Evolutionary conservation across 2,888 invertebrate genomes (phyloP).

Genomic region (Folsomia manolachei): DNA sequence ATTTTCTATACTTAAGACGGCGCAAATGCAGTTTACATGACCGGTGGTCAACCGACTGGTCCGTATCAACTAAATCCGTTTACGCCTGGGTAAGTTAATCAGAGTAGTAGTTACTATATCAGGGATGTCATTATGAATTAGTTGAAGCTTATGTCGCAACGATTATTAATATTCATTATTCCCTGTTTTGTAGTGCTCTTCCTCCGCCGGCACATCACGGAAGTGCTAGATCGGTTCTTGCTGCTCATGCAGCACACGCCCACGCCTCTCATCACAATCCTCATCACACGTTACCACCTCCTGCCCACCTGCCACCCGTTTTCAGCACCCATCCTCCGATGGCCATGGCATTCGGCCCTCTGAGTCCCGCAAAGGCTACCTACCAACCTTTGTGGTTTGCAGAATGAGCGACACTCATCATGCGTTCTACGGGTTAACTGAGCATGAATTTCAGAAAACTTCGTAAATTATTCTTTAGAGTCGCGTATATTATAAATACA

Average conservation of each 20-base stretch:
- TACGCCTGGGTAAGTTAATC: conserved; percentile 52
- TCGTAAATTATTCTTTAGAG: background rate
- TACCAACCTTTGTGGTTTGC: conserved; percentile 73
- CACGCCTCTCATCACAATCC: conserved; percentile 63
- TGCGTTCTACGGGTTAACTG: background rate
- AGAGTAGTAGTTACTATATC: background rate
- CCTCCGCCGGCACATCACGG: conserved; percentile 83
- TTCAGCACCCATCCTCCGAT: conserved; percentile 67
- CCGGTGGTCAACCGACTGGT: conserved; percentile 39
- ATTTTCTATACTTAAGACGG: conserved; percentile 33
- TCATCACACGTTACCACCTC: conserved; percentile 69
- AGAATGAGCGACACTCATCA: conserved; percentile 57
- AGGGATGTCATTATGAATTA: background rate
- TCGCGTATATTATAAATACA: background rate
- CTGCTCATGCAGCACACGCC: conserved; percentile 52
- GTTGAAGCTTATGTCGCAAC: background rate
- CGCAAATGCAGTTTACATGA: conserved; percentile 47
- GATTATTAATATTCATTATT: background rate
- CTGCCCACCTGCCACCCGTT: conserved; percentile 53
- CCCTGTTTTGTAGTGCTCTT: conserved; percentile 59
- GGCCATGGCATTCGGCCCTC: conserved; percentile 63
- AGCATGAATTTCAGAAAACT: background rate
- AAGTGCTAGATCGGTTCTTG: conserved; percentile 66
- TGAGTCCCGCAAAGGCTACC: conserved; percentile 69
- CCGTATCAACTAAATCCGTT: conserved; percentile 57